These are phyloP conservation scores for Ostrea denselamellosa DNA, from an alignment of 1,140 invertebrate genomes.

Conservation along the genomic window DNA sequence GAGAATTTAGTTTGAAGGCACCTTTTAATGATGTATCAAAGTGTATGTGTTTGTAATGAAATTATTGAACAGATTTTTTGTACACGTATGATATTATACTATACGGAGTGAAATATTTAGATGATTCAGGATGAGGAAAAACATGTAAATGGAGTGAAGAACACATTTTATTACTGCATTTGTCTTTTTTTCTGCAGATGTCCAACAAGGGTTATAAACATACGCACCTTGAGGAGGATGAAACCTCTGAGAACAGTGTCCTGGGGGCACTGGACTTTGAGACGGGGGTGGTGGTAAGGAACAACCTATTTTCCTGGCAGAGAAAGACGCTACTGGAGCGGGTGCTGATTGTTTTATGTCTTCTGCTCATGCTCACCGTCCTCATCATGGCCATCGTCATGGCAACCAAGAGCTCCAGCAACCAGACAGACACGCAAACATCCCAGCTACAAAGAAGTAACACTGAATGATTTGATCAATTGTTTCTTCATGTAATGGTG, in stretches of 20 bases:
- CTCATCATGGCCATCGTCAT: conserved; percentile 82
- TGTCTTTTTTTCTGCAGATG: conserved; percentile 75
- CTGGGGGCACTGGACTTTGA: conserved; percentile 67
- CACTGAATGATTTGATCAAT: background rate
- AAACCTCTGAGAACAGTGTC: conserved; percentile 76
- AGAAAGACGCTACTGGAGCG: conserved; percentile 71
- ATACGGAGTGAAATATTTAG: no score
- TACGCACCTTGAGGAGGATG: conserved; percentile 81
- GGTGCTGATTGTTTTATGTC: conserved; percentile 64
- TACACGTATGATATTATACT: no score
- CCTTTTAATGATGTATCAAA: background rate
- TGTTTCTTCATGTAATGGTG: background rate
- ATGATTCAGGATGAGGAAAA: no score
- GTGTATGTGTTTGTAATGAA: background rate
- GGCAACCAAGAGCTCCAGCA: conserved; percentile 65
- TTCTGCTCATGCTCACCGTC: conserved; percentile 65
- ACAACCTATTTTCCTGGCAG: conserved; percentile 82
- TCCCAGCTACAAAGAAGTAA: conserved; percentile 25
- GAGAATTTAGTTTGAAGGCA: background rate
- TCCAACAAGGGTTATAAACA: conserved; percentile 79
- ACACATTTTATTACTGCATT: no score
- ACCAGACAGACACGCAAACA: background rate
- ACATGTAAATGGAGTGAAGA: no score
- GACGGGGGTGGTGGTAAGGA: conserved; percentile 73
- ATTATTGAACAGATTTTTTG: no score